phyloP scores from a whole-genome alignment of 2,888 invertebrate species.

The Eumerus sabulonum region DNA sequence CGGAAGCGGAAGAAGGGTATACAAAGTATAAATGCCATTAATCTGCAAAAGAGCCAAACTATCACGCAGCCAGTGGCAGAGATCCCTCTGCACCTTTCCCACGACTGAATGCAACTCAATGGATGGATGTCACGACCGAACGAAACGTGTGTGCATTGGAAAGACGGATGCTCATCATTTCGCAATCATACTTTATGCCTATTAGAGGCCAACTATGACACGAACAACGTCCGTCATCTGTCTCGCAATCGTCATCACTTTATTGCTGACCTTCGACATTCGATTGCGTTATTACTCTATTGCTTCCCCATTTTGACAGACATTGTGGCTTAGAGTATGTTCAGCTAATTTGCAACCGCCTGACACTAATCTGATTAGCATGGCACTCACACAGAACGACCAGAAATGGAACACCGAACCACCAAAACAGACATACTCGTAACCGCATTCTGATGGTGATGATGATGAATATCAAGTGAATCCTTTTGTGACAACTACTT shows the following conservation, averaged over 20 bases:
- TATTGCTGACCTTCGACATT: slow-evolving; percentile 34
- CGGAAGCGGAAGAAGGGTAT: slow-evolving; percentile 54
- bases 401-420: slow-evolving; percentile 61
- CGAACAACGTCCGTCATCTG: too few species aligned
- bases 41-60: slow-evolving; percentile 77
- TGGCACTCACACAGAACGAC: slow-evolving; percentile 70
- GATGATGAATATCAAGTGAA: slow-evolving; percentile 79
- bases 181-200: too few species aligned
- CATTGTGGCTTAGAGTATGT: slow-evolving; percentile 35
- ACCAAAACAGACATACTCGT: slow-evolving; percentile 44
- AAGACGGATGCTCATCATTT: neutral
- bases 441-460: slow-evolving; percentile 74
- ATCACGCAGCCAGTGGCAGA: slow-evolving; percentile 75
- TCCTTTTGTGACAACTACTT: slow-evolving; percentile 75
- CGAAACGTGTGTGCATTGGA: slow-evolving; percentile 66
- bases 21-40: slow-evolving; percentile 76
- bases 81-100: slow-evolving; percentile 57
- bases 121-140: slow-evolving; percentile 65
- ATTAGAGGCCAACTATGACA: slow-evolving; percentile 3
- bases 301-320: slow-evolving; percentile 52
- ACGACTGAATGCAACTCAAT: slow-evolving; percentile 38
- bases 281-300: slow-evolving; percentile 35
- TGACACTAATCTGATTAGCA: slow-evolving; percentile 79
- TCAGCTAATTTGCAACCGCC: slow-evolving; percentile 67
- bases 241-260: neutral